Conservation (phyloP, 2,797 vertebrate genomes). For the Hydrolagus colliei region DNA sequence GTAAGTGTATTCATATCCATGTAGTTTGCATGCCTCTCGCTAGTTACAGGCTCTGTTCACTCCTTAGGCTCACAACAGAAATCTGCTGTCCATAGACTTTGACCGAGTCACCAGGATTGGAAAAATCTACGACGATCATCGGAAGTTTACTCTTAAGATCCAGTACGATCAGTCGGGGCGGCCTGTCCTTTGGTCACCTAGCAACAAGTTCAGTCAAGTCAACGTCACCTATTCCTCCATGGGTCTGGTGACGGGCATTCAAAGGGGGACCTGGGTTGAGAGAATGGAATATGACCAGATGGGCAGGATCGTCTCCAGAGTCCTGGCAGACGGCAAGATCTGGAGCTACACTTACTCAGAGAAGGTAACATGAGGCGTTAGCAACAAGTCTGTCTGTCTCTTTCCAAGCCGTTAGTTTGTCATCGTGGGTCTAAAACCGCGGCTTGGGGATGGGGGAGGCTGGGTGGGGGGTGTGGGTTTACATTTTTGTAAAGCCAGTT, state of each 20-base stretch:
- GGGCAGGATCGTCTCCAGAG: conserved; percentile 81
- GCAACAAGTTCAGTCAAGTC: conserved; percentile 92
- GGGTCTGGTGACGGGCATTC: conserved; percentile 80
- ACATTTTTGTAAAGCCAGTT: too few relatives aligned
- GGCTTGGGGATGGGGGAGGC: too few relatives aligned
- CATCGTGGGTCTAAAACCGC: neutral
- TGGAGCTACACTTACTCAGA: conserved; percentile 97
- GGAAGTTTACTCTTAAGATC: conserved; percentile 95
- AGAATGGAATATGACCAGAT: conserved; percentile 86
- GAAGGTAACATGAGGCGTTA: conserved; percentile 65
- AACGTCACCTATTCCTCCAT: conserved; percentile 83
- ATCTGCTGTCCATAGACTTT: conserved; percentile 93
- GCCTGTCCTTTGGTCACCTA: conserved; percentile 85
- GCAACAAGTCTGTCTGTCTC: conserved; percentile 39
- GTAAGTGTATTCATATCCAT: neutral
- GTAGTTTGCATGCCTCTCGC: neutral
- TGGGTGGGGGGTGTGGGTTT: too few relatives aligned
- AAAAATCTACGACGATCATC: conserved; percentile 96
- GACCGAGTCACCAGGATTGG: conserved; percentile 84
- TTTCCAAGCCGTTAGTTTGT: conserved; percentile 31
- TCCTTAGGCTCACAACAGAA: conserved; percentile 88
- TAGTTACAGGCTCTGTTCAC: conserved; percentile 33
- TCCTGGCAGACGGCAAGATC: conserved; percentile 95
- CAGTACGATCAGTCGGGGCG: conserved; percentile 83
- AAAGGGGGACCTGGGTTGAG: conserved; percentile 92